Base-by-base conservation (phyloP, 2,797 vertebrate species). In the Macroramphosus scolopax region DNA sequence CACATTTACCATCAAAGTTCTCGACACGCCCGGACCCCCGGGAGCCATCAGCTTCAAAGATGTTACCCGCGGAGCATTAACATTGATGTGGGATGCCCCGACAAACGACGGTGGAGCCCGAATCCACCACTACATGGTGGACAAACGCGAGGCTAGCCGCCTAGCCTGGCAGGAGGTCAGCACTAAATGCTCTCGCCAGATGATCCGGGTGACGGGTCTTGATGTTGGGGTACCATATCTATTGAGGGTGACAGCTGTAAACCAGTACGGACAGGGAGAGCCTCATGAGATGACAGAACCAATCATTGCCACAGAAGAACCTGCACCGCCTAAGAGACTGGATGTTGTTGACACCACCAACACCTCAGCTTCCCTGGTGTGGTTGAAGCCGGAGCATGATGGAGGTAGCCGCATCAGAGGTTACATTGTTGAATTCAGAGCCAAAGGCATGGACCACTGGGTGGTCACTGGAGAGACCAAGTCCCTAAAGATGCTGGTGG, bases 361-460 rank as follows among this genome's bases (percentile, higher is more conserved):
- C 73, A 94, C 95, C 50, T 93, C 94, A 15, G 96, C 91, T 24
- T 91, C 91, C 22, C 88, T 98, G 77, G 93, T 93, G 59, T 99
- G 97, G 97, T 83, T 98, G 77, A 98, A 99, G 76, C 96, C 97
- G 26, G 97, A 99, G 20, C 97, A 99, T 18, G 97, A 98, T 44
- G 97, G 97, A 78, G 97, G 97, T 60, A 99, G 96, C 72, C 93
- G 89, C 36, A 89, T 99, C 72, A 93, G 90, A 82, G 92, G 90
- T 44, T 99, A 99, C 67, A 86, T 94, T 36, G 86, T 98, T 51
- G 96, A 99, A 82, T 93, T 92, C 78, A 95, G 89, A 88, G 92
- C 91, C 68, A 96, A 93, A 72, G 94, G 91, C 43, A 91, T 89
- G 30, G 91, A 95, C 48, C 77, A 76, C 69, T 99, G 97, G 97